Base-by-base conservation (phyloP, 2,888 invertebrate genomes). In the Nomada flava region DNA sequence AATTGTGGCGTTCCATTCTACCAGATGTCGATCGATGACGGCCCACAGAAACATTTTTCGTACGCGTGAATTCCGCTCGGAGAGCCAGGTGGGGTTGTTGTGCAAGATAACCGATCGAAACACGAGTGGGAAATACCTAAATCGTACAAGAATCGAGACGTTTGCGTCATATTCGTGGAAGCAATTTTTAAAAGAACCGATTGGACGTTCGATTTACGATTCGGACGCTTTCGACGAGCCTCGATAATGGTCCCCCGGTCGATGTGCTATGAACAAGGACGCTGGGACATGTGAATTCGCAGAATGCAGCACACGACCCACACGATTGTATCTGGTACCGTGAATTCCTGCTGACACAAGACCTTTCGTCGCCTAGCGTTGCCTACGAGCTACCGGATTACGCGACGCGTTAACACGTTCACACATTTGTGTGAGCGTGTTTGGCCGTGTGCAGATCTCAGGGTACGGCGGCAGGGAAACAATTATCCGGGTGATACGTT, bases 231-330 rank as follows among this genome's bases (percentile, higher is more conserved):
- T 36, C 26, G 42, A 63, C 18, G 67, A 13, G 57, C 1, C 42
- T 52, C 55, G 44, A 71, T 52, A 67, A 36, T 29, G 10, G 13
- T 15, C 29, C 70, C 59, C 36, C 67, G 13, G 26, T 57, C 26
- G 13, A 52, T 53, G 18, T 13, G 20, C 42, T n/a, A 18, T 47
- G 76, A 82, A 75, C 84, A 83, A 89, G 87, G 86, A 82, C 76
- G 53, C 50, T 2, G 26, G 36, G 67, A 42, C 53, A 23, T 4
- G 29, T 42, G 71, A 63, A 85, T 89, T 86, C 88, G 52, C 50
- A 67, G 86, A 88, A 88, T 80, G 86, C 84, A 77, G 74, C 81
- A 79, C 70, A 64, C 87, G 77, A 65, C 86, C 85, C 69, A 85
- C 80, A 79, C 76, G 63, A 81, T 84, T 71, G 86, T 50, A 73